phyloP scores from a whole-genome alignment of 2,888 invertebrate genomes.

The Nymphalis polychloros region DNA sequence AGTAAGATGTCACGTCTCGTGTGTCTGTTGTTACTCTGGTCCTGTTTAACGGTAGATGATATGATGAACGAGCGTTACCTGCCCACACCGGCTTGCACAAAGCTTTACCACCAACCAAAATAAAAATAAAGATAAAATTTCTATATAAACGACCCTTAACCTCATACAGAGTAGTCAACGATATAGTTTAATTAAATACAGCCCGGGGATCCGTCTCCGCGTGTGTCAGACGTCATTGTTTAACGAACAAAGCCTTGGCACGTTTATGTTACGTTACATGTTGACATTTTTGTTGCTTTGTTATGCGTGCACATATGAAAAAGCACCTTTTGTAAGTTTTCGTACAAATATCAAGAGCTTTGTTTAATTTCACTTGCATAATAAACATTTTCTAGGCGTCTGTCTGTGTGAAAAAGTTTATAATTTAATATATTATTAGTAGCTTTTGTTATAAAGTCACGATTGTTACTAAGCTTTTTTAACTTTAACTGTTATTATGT shows the following conservation, averaged over 20 bases:
- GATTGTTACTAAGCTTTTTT: no score
- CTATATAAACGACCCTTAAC: background rate
- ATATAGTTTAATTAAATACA: constrained; percentile 29
- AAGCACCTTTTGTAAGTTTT: constrained; percentile 58
- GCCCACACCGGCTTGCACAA: no score
- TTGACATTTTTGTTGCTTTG: constrained; percentile 72
- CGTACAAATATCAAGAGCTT: constrained; percentile 55
- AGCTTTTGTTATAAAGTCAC: no score
- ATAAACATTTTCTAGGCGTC: constrained; percentile 11
- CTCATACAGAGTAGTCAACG: background rate
- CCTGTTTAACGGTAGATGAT: no score
- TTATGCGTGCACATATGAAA: constrained; percentile 66
- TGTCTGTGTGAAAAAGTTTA: background rate
- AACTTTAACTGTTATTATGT: no score
- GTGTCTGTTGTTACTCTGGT: no score
- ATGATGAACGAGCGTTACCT: no score
- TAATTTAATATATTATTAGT: background rate
- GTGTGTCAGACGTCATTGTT: constrained; percentile 42
- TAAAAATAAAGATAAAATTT: no score
- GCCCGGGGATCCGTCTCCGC: constrained; percentile 13
- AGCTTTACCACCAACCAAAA: no score
- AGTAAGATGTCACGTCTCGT: no score
- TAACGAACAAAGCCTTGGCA: constrained; percentile 42
- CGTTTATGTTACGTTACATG: constrained; percentile 47
- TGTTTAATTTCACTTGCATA: constrained; percentile 45